Percentiles rank a stretch among this genome's conserved stretches.
Evolutionary conservation across 2,888 invertebrate genomes (phyloP).

Genomic region (Metalampra italica): DNA sequence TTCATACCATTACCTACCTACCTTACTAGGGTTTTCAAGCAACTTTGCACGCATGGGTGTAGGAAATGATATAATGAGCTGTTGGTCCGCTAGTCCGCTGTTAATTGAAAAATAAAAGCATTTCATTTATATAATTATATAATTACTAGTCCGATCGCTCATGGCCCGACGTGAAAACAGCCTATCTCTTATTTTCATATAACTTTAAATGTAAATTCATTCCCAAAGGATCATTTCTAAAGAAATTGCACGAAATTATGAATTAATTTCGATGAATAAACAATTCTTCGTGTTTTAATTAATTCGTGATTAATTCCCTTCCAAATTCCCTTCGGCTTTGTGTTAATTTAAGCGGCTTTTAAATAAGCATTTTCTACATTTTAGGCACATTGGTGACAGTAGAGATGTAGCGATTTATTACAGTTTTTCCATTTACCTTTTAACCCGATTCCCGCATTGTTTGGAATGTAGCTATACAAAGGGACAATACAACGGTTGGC

Average conservation of each 20-base stretch:
- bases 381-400: constrained; percentile 4
- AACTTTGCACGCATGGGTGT: no score
- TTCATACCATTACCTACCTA: no score
- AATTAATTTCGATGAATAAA: constrained; percentile 15
- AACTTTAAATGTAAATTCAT: constrained; percentile 1
- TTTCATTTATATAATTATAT: no score
- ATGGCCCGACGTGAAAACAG: no score
- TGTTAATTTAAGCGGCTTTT: neutral
- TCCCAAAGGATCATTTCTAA: constrained; percentile 9
- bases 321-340: neutral
- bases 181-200: neutral
- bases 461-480: constrained; percentile 13
- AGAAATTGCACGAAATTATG: constrained; percentile 6
- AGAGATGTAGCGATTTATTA: constrained; percentile 14
- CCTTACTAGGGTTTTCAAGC: no score
- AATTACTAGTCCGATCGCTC: no score
- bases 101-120: no score
- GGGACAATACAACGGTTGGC: constrained; percentile 35
- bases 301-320: constrained; percentile 11
- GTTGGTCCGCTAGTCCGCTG: no score
- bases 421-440: constrained; percentile 20
- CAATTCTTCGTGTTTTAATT: constrained; percentile 13
- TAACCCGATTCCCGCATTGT: constrained; percentile 15
- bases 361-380: neutral
- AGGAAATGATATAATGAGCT: no score